A percentile compares a stretch with the other conserved stretches of the same genome.
phyloP scores from a whole-genome alignment of 1,140 invertebrate genomes.

The Hylaeus volcanicus region DNA sequence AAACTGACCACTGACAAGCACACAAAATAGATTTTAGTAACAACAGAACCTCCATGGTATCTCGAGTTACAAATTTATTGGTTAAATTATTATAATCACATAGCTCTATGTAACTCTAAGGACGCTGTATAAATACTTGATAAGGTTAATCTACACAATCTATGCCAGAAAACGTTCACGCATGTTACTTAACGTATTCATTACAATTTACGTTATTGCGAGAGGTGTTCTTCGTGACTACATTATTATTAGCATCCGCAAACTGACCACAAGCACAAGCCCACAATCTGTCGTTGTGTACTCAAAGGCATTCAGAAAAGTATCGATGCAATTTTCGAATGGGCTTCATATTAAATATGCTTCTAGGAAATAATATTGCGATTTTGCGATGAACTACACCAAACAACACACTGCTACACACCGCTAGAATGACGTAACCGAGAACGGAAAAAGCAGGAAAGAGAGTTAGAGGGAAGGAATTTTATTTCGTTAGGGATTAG shows the following conservation, averaged over 20 bases:
- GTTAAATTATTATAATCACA: conserved; percentile 45
- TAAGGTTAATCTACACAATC: background rate
- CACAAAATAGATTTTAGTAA: conserved; percentile 49
- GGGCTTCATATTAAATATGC: background rate
- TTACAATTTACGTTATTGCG: background rate
- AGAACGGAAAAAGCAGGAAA: too few relatives aligned
- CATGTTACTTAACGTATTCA: background rate
- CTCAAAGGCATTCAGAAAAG: conserved; percentile 23
- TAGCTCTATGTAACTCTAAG: background rate
- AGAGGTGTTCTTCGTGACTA: background rate
- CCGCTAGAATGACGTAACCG: too few relatives aligned
- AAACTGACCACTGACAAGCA: conserved; percentile 59
- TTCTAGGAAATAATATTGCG: background rate
- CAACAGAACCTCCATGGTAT: conserved; percentile 62
- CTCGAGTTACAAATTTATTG: conserved; percentile 42
- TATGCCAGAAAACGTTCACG: background rate
- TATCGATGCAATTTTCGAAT: background rate
- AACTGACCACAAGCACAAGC: conserved; percentile 7
- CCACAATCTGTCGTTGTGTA: background rate
- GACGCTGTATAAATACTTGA: background rate
- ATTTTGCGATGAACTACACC: too few relatives aligned
- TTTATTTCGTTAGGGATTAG: too few relatives aligned
- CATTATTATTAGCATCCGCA: conserved; percentile 22
- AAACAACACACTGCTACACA: too few relatives aligned
- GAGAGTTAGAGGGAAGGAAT: too few relatives aligned